Base-by-base conservation (phyloP, 2,888 invertebrate species). In the Anodontia alba region DNA sequence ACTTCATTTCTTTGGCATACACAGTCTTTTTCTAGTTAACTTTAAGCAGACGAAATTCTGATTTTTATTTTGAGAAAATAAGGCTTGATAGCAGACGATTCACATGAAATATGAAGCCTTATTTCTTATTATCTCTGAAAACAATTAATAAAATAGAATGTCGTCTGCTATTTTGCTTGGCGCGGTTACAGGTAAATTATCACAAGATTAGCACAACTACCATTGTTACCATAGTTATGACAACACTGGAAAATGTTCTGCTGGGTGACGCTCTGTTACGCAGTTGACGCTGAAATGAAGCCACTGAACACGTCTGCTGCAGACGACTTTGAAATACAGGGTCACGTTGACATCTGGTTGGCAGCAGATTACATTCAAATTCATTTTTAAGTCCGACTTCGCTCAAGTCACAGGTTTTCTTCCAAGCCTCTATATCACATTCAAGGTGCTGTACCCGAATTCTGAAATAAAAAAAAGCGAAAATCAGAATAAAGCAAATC, bases 311-410 rank as follows among this genome's bases (percentile, higher is more conserved):
- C 51, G 85, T 83, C 72, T 79, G 73, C 29, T 76, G 78, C 0
- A 86, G 68, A 10, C 72, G 71, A 8, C 42, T 31, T 29, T 86
- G 80, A 17, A 83, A 46, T 10, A 29, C 54, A 5, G 46, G 71
- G 54, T 83, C 80, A 54, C 73, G 76, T 74, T 77, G 80, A 71
- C 85, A 86, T 1, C 73, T 73, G 26, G 76, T 73, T 0, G 85
- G 85, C 20, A 86, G 68, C n/a, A 86, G 38, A 42, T 86, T 86
- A 42, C 85, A 86, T 31, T 86, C 85, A 62, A 81, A 81, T 68
- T 86, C 85, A 42, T 78, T 82, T 73, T 86, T 86, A 17, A 86
- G 71, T 12, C 85, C 85, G 1, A 76, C 69, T 0, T 76, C 73
- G 1, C 46, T 74, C 10, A 43, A 49, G 7, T 78, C 49, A 46